phyloP scores from a whole-genome alignment of 2,797 vertebrate species.

The Perdix hodgsoniae region DNA sequence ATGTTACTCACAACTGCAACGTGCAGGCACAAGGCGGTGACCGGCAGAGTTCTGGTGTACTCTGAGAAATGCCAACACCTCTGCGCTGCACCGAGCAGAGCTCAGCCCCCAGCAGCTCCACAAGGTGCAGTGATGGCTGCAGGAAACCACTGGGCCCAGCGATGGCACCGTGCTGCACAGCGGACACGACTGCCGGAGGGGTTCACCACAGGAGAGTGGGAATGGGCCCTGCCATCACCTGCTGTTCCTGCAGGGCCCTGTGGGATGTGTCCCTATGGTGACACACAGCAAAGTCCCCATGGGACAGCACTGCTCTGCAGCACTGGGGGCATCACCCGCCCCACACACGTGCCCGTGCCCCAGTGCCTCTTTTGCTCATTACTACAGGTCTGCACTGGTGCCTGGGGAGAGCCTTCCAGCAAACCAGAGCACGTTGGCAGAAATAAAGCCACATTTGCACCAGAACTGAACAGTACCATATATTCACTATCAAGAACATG shows the following conservation, averaged over 20 bases:
- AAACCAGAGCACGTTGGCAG: accelerated
- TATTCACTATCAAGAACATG: background rate
- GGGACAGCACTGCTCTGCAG: background rate
- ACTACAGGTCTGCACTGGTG: accelerated
- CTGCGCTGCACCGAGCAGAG: background rate
- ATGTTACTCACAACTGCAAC: too few species aligned
- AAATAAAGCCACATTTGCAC: background rate
- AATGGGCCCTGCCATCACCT: background rate
- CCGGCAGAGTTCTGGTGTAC: background rate
- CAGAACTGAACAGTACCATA: background rate
- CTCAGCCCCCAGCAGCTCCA: background rate
- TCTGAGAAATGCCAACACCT: constrained; percentile 15
- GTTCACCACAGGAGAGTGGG: background rate
- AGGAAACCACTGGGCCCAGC: background rate
- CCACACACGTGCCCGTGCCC: background rate
- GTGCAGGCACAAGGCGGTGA: background rate
- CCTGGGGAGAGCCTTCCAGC: background rate
- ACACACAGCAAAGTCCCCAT: background rate
- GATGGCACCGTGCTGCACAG: background rate
- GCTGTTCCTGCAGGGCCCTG: background rate
- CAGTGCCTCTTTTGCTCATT: accelerated
- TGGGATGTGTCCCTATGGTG: background rate
- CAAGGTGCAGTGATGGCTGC: background rate
- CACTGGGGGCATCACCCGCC: background rate
- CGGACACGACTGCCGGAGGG: background rate